Base-by-base conservation (phyloP, 92 coral and sea anemone species). In the Actinernus sp. region DNA sequence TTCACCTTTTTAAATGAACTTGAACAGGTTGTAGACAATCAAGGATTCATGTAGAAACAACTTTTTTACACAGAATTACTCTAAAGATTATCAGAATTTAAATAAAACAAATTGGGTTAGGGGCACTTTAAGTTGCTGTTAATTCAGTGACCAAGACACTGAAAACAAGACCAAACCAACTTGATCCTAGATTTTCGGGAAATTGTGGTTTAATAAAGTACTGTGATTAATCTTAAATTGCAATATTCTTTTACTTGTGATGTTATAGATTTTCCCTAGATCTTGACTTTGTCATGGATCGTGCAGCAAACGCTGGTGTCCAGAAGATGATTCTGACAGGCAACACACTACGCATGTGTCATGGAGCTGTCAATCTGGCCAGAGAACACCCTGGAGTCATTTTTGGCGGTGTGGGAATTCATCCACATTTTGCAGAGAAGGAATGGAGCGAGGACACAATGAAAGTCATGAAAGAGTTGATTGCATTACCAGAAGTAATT, bases 311-410 rank as follows among this genome's bases (percentile, higher is more conserved):
- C 17, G 92, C 88, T 21, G 99, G 99, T 25, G 81, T 95, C 34
- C 67, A 91, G 43, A 89, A 91, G 59, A 91, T 95, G 99, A 89
- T 95, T 41, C 81, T 95, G n/a, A 95, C 99, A 24, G 99, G 97
- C 30, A 95, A 95, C 65, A 95, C 99, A 0, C 57, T 95, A 14
- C 83, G 73, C 26, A 95, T 87, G 93, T 87, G 95, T 29, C 95
- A 90, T 45, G 75, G 86, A 18, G 85, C 99, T 30, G 93, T 95
- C 23, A 49, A 60, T 14, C 74, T 87, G 16, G 87, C 97, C 63
- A 95, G 84, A 31, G 83, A 88, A 1, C 80, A 93, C 60, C 99
- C 99, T 0, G 81, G 89, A 10, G 71, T 91, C 55, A 30, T 95
- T 39, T 91, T 68, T 64, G 99, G 97, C 20, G 79, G 97, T 26